Evolutionary conservation across 2,888 invertebrate species (phyloP).

Genomic region (Perizoma affinitatum): DNA sequence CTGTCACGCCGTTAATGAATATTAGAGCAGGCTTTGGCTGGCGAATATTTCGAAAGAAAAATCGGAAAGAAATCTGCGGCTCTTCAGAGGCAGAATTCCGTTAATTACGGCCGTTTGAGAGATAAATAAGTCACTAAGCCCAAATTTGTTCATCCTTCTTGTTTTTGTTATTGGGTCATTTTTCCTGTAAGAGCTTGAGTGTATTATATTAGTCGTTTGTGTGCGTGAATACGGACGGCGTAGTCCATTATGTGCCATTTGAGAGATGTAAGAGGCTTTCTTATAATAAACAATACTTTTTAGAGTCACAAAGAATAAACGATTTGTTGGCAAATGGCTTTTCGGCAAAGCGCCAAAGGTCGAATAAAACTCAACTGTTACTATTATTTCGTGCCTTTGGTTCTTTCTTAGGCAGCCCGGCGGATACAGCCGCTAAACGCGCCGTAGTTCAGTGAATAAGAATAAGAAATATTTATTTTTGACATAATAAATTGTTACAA

Average conservation of each 20-base stretch:
- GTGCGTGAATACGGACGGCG: conserved; percentile 65
- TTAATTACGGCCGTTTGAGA: conserved; percentile 69
- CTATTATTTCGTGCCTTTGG: no score
- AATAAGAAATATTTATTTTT: no score
- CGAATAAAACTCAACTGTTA: background rate
- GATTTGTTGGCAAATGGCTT: conserved; percentile 46
- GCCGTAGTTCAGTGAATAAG: no score
- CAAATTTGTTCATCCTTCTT: conserved; percentile 75
- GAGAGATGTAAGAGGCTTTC: conserved; percentile 55
- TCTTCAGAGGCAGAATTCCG: conserved; percentile 62
- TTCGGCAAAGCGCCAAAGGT: conserved; percentile 28
- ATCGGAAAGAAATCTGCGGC: conserved; percentile 68
- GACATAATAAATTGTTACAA: no score
- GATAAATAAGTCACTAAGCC: conserved; percentile 79
- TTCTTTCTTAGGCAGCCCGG: no score
- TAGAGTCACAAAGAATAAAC: conserved; percentile 46
- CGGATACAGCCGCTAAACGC: no score
- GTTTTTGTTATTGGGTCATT: conserved; percentile 75
- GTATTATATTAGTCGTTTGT: conserved; percentile 69
- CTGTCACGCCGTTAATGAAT: conserved; percentile 81
- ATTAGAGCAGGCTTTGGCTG: conserved; percentile 58
- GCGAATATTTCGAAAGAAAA: conserved; percentile 45
- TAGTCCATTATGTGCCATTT: conserved; percentile 66
- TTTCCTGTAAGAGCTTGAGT: conserved; percentile 58
- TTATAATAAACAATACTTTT: conserved; percentile 58